Conservation (phyloP, 2,113 vertebrate species). For the Nipponia nippon region DNA sequence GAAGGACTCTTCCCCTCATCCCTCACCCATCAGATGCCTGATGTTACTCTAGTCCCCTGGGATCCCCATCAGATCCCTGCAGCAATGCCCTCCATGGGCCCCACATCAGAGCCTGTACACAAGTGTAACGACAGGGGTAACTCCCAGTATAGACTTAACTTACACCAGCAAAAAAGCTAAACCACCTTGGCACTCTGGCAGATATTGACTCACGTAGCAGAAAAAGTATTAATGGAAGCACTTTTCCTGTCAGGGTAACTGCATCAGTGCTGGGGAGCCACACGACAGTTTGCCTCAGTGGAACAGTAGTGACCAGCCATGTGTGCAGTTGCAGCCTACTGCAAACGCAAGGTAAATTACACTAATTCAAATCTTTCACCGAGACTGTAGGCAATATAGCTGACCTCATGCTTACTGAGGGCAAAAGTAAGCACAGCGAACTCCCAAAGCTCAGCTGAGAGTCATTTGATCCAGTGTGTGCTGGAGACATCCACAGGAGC, state of each 20-base stretch:
- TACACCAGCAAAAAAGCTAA: background rate
- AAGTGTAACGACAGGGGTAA: background rate
- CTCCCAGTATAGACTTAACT: background rate
- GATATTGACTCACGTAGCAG: background rate
- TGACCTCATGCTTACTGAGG: background rate
- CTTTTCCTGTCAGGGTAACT: background rate
- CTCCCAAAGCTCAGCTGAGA: background rate
- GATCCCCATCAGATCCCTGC: background rate
- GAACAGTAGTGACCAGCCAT: background rate
- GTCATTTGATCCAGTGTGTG: background rate
- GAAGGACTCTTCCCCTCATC: background rate
- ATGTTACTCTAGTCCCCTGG: background rate
- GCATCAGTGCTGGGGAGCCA: background rate
- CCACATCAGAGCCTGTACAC: background rate
- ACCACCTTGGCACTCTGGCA: background rate
- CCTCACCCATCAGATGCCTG: background rate
- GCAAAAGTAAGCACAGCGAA: background rate
- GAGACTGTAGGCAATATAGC: background rate
- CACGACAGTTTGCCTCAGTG: background rate
- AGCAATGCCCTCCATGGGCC: rapidly evolving
- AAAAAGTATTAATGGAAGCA: slow-evolving; percentile 4
- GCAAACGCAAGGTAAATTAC: background rate
- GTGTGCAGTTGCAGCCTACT: background rate
- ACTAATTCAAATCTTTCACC: background rate
- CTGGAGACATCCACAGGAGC: background rate